A percentile compares a stretch with the other conserved stretches of the same genome.
Evolutionary conservation across 2,797 vertebrate species (phyloP).

Genomic region (Girardinus metallicus): DNA sequence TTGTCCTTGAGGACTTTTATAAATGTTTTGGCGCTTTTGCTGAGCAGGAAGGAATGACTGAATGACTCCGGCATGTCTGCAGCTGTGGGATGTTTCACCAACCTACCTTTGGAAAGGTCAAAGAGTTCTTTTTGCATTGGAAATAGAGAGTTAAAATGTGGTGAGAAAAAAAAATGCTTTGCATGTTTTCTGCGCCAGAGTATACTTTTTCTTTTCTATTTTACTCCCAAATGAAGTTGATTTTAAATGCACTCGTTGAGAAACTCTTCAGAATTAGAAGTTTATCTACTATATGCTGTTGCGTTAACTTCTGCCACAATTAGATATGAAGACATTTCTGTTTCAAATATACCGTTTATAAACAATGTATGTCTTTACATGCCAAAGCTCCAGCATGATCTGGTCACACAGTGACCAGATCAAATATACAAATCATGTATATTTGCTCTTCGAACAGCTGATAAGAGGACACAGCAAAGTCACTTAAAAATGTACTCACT

Average conservation of each 20-base stretch:
- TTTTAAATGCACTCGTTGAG: background rate
- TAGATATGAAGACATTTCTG: constrained; percentile 7
- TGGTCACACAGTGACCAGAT: constrained; percentile 33
- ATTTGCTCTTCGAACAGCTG: constrained; percentile 35
- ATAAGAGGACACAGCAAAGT: constrained; percentile 44
- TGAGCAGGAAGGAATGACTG: constrained; percentile 8
- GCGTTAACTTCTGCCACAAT: constrained; percentile 9
- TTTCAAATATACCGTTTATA: constrained; percentile 19
- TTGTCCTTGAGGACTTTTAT: constrained; percentile 1
- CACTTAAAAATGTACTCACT: constrained; percentile 36
- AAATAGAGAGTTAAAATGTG: background rate
- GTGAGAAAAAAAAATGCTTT: constrained; percentile 5
- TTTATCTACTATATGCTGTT: background rate
- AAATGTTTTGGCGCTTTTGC: constrained; percentile 10
- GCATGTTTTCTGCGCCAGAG: background rate
- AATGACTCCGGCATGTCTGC: background rate
- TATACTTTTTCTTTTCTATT: background rate
- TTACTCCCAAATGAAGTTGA: background rate
- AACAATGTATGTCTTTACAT: constrained; percentile 26
- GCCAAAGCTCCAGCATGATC: constrained; percentile 22
- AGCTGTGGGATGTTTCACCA: constrained; percentile 7
- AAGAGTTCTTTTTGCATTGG: constrained; percentile 4
- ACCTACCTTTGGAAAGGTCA: constrained; percentile 3
- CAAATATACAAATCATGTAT: constrained; percentile 53
- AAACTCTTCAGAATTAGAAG: background rate